phyloP scores from a whole-genome alignment of 2,113 vertebrate genomes.

The Cinclus cinclus region DNA sequence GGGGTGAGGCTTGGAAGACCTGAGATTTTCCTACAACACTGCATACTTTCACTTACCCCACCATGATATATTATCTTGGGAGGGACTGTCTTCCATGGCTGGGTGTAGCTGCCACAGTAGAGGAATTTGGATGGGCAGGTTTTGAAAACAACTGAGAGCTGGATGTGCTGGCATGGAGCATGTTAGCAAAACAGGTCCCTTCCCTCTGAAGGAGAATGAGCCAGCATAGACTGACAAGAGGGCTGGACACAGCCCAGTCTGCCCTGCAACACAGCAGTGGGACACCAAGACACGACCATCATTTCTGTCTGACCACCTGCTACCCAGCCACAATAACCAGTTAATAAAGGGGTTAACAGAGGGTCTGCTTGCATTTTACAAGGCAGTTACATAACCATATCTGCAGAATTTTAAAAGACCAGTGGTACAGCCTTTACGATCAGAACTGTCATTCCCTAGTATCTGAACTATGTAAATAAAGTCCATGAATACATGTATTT shows the following conservation, averaged over 20 bases:
- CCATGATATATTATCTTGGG: rapidly evolving
- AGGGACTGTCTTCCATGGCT: not conserved
- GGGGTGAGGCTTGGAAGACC: not conserved
- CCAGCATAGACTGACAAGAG: not conserved
- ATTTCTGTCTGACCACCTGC: not conserved
- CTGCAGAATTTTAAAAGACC: not conserved
- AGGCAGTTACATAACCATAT: not conserved
- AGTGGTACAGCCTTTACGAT: not conserved
- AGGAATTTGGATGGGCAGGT: not conserved
- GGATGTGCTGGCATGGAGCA: not conserved
- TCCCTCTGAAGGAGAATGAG: not conserved
- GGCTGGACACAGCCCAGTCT: not conserved
- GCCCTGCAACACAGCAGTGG: not conserved
- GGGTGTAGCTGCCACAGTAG: not conserved
- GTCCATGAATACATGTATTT: not conserved
- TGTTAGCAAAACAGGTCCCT: not conserved
- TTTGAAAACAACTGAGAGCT: not conserved
- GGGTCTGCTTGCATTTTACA: not conserved
- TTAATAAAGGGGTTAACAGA: not conserved
- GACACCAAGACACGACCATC: not conserved
- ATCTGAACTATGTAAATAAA: not conserved
- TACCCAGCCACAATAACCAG: not conserved
- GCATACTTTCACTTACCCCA: not conserved
- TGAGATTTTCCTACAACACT: not conserved
- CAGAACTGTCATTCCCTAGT: not conserved